A percentile compares a stretch with the other conserved stretches of the same genome.
Conservation (phyloP, 2,113 vertebrate species). For the Syngnathus scovelli region DNA sequence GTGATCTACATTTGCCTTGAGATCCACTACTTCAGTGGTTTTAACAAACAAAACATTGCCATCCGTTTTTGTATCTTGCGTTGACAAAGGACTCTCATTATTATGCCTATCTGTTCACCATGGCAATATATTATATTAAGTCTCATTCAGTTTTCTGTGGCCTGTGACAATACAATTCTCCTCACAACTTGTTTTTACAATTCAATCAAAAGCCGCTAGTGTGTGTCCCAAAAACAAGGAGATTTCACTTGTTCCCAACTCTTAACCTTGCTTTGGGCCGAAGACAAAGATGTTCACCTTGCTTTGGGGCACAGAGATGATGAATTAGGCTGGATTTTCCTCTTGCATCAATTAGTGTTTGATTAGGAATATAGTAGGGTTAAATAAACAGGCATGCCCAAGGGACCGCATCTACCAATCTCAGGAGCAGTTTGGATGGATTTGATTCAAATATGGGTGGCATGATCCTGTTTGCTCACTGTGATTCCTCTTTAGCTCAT, state of each 20-base stretch:
- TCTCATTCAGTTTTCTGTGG: background rate
- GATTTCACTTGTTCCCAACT: constrained; percentile 54
- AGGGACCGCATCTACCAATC: constrained; percentile 56
- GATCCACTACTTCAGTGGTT: background rate
- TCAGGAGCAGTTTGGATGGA: constrained; percentile 44
- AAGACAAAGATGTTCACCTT: constrained; percentile 57
- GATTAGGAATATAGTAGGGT: constrained; percentile 72
- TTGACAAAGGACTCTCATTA: background rate
- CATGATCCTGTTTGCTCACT: background rate
- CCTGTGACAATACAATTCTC: background rate
- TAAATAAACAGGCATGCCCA: constrained; percentile 64
- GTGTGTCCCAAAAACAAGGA: constrained; percentile 16
- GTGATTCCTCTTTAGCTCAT: background rate
- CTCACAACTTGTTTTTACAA: constrained; percentile 2
- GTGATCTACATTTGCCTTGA: background rate
- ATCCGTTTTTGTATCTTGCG: background rate
- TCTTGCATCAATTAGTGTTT: constrained; percentile 65
- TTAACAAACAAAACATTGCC: background rate
- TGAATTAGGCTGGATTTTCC: constrained; percentile 62
- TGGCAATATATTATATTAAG: background rate
- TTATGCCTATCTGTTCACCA: background rate
- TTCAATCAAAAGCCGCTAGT: constrained; percentile 31
- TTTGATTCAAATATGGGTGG: constrained; percentile 20
- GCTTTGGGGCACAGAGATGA: constrained; percentile 61
- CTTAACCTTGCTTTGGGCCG: constrained; percentile 58